phyloP scores from a whole-genome alignment of 2,797 vertebrate genomes.

The Gambusia yucatana region DNA sequence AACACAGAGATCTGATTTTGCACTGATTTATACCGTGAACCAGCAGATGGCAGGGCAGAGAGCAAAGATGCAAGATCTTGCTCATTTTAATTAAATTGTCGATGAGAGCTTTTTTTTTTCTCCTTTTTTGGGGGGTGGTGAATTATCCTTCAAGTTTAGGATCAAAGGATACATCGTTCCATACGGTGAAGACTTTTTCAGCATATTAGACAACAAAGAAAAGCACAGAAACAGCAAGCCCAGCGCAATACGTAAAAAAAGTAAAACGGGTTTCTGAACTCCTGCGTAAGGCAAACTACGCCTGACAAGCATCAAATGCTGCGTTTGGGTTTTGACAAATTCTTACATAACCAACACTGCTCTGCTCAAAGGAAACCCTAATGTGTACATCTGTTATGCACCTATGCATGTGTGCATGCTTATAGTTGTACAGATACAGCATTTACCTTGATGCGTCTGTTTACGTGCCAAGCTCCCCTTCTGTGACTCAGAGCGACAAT shows the following conservation, averaged over 20 bases:
- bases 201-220: conserved; percentile 71
- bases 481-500: conserved; percentile 71
- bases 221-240: conserved; percentile 57
- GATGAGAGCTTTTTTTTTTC: conserved; percentile 39
- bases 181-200: conserved; percentile 57
- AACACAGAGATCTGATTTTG: conserved; percentile 43
- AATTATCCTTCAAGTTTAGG: conserved; percentile 73
- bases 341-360: conserved; percentile 36
- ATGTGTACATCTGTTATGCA: conserved; percentile 19
- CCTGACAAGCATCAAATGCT: conserved; percentile 67
- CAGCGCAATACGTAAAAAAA: conserved; percentile 43
- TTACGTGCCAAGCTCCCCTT: conserved; percentile 62
- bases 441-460: conserved; percentile 69
- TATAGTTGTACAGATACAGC: conserved; percentile 42
- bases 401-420: conserved; percentile 25
- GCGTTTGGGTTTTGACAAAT: conserved; percentile 40
- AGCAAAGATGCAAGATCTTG: conserved; percentile 41
- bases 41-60: conserved; percentile 54
- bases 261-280: conserved; percentile 54
- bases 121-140: conserved; percentile 44
- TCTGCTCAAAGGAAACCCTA: conserved; percentile 35
- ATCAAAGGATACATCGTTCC: conserved; percentile 79
- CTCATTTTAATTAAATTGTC: conserved; percentile 78
- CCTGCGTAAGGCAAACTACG: conserved; percentile 54
- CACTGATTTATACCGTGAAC: conserved; percentile 39